phyloP scores from a whole-genome alignment of 2,113 vertebrate species.

The Miniopterus natalensis region DNA sequence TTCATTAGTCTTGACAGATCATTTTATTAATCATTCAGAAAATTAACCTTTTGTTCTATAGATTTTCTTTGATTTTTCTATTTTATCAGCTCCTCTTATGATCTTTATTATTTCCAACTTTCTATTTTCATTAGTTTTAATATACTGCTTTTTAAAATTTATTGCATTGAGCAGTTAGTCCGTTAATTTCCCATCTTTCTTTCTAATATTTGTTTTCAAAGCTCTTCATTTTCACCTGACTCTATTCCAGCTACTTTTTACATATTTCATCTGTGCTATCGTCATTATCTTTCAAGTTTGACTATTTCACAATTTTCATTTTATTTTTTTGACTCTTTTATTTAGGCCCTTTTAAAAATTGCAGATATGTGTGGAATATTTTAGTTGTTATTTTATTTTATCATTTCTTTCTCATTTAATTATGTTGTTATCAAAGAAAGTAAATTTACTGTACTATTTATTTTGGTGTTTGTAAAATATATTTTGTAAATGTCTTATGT shows the following conservation, averaged over 20 bases:
- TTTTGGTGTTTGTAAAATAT: not conserved
- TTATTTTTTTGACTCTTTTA: slow-evolving; percentile 11
- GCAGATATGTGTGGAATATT: not conserved
- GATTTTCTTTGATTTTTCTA: not conserved
- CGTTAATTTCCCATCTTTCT: not conserved
- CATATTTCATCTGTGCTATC: not conserved
- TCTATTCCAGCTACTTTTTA: not conserved
- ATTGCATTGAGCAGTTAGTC: not conserved
- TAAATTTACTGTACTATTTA: not conserved
- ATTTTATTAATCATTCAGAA: slow-evolving; percentile 33
- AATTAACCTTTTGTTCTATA: not conserved
- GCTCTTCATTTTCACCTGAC: not conserved
- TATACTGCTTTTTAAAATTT: not conserved
- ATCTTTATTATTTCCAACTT: slow-evolving; percentile 1
- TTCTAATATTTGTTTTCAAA: not conserved
- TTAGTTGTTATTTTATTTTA: not conserved
- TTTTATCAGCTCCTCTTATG: not conserved
- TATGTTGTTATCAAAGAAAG: not conserved
- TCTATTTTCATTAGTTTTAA: slow-evolving; percentile 1
- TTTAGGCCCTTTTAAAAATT: not conserved
- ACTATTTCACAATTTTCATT: not conserved
- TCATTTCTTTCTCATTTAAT: not conserved
- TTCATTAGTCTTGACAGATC: slow-evolving; percentile 1
- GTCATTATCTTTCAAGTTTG: not conserved
- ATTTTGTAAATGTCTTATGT: not conserved